Evolutionary conservation across 2,888 invertebrate genomes (phyloP).

Genomic region (Drosophila meridionalis): DNA sequence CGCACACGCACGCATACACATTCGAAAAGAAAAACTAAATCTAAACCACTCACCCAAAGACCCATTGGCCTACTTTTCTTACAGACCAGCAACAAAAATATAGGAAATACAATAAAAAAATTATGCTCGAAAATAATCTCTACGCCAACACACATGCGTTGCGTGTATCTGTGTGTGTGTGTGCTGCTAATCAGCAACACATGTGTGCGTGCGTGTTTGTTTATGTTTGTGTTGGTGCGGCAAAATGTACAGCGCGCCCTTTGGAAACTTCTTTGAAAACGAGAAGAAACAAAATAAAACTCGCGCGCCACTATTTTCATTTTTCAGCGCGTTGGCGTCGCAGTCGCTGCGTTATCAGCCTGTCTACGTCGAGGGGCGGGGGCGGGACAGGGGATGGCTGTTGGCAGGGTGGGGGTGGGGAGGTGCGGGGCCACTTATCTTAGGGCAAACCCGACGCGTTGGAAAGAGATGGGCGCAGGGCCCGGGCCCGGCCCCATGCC

Average conservation of each 20-base stretch:
- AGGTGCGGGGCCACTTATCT: constrained; percentile 62
- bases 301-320: constrained; percentile 52
- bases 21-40: constrained; percentile 54
- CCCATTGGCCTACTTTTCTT: constrained; percentile 82
- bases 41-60: constrained; percentile 81
- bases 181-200: constrained; percentile 58
- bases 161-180: constrained; percentile 22
- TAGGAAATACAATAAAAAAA: constrained; percentile 63
- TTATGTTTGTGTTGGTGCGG: constrained; percentile 48
- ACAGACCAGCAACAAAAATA: constrained; percentile 64
- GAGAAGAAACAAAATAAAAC: constrained; percentile 26
- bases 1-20: constrained; percentile 8
- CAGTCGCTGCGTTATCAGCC: constrained; percentile 68
- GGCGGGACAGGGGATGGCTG: neutral
- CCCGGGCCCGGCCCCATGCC: neutral
- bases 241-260: constrained; percentile 74
- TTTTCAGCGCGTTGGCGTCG: constrained; percentile 58
- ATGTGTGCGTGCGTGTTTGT: constrained; percentile 25
- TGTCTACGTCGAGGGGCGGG: constrained; percentile 2
- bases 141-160: constrained; percentile 63
- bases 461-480: constrained; percentile 62
- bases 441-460: constrained; percentile 69
- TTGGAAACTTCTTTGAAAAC: constrained; percentile 62
- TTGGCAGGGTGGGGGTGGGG: constrained; percentile 18
- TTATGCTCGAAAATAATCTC: constrained; percentile 75